These are phyloP conservation scores for Aleiodes testaceus DNA, from an alignment of 2,888 invertebrate species.

Conservation along the genomic window DNA sequence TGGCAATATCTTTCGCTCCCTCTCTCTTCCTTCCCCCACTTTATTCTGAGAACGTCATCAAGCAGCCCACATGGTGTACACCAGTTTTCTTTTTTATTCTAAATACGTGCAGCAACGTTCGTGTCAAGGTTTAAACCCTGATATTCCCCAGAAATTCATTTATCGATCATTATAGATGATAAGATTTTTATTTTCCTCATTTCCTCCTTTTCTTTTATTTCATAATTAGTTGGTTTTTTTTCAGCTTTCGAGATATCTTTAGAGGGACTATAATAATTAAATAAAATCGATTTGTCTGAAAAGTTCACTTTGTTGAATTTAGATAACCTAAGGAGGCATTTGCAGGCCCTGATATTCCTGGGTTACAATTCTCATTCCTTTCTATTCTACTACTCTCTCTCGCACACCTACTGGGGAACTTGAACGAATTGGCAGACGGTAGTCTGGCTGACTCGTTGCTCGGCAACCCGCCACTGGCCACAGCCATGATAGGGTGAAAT, in stretches of 20 bases:
- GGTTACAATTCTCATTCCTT: constrained; percentile 38
- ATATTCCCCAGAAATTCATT: not conserved
- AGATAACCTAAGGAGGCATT: not conserved
- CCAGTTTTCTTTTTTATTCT: constrained; percentile 1
- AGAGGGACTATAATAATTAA: no score
- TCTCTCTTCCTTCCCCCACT: not conserved
- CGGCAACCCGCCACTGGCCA: constrained; percentile 65
- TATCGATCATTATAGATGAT: no score
- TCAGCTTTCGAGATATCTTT: no score
- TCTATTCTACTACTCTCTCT: constrained; percentile 42
- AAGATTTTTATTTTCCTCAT: not conserved
- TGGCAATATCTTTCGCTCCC: not conserved
- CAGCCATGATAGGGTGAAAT: constrained; percentile 59
- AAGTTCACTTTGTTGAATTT: not conserved
- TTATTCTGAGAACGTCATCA: not conserved
- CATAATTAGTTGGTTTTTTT: no score
- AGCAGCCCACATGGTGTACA: constrained; percentile 6
- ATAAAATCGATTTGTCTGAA: not conserved
- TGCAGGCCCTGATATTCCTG: constrained; percentile 27
- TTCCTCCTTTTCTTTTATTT: no score
- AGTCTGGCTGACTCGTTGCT: constrained; percentile 69
- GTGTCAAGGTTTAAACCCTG: not conserved
- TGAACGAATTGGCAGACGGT: constrained; percentile 64
- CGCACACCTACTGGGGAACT: constrained; percentile 31
- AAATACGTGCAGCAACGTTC: not conserved